Evolutionary conservation across 2,113 vertebrate genomes (phyloP).

Genomic region (Forbesichthys agassizii): DNA sequence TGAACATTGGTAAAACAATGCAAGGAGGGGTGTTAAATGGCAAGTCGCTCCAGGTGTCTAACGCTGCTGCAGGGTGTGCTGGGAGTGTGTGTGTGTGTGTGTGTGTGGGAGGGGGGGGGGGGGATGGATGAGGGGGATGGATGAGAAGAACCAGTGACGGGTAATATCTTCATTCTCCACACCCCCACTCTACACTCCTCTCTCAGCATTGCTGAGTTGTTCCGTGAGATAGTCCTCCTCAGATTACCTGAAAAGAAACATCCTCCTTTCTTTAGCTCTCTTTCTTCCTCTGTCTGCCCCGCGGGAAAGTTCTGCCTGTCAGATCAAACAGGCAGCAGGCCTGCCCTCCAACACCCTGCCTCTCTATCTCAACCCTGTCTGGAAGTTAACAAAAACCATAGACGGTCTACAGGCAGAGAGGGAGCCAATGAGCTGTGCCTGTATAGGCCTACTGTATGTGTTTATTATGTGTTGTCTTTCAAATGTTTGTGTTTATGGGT

Average conservation of each 20-base stretch:
- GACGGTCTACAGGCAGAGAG: too few relatives aligned
- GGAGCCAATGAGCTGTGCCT: too few relatives aligned
- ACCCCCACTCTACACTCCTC: conserved; percentile 22
- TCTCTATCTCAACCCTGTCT: conserved; percentile 10
- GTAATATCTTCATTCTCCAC: conserved; percentile 69
- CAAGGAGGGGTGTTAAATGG: conserved; percentile 41
- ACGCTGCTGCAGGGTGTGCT: conserved; percentile 28
- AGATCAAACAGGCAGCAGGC: conserved; percentile 74
- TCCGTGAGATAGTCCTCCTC: conserved; percentile 69
- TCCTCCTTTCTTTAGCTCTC: conserved; percentile 69
- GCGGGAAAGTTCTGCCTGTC: conserved; percentile 76
- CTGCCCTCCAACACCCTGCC: conserved; percentile 42
- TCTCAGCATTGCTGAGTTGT: conserved; percentile 70
- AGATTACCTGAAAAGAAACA: conserved; percentile 76
- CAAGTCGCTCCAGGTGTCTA: conserved; percentile 39
- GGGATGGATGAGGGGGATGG: conserved; percentile 50
- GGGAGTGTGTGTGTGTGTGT: not conserved
- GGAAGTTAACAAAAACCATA: not conserved
- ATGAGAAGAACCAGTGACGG: conserved; percentile 70
- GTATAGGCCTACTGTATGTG: not conserved
- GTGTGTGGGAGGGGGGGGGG: conserved; percentile 7
- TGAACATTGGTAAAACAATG: not conserved
- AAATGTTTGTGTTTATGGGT: too few relatives aligned
- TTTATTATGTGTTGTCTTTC: too few relatives aligned
- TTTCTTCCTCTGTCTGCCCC: conserved; percentile 66